Conservation (phyloP, 2,797 vertebrate genomes). For the Typhlichthys eigenmanni region DNA sequence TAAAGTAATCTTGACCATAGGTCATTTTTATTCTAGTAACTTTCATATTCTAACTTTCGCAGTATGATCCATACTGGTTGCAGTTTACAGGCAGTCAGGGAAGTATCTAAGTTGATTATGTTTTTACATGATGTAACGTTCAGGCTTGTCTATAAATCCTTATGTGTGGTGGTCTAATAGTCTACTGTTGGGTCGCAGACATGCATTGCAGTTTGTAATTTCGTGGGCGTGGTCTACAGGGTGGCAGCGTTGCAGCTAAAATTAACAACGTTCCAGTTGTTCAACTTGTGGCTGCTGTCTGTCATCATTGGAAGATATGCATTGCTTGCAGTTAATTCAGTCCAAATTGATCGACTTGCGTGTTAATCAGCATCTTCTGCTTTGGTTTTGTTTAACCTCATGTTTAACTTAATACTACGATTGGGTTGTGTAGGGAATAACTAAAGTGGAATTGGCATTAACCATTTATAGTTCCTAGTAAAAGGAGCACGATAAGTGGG, state of each 20-base stretch:
- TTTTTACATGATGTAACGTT: too few species aligned
- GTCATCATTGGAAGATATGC: conserved; percentile 38
- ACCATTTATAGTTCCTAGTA: conserved; percentile 77
- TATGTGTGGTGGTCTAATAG: too few species aligned
- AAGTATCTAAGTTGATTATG: too few species aligned
- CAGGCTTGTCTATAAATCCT: too few species aligned
- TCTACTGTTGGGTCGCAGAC: too few species aligned
- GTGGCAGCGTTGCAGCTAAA: conserved; percentile 56
- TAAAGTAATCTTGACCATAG: too few species aligned
- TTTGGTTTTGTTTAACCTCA: neutral
- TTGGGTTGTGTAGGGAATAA: neutral
- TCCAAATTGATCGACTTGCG: neutral
- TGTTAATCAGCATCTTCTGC: neutral
- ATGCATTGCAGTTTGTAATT: neutral
- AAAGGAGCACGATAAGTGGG: conserved; percentile 57
- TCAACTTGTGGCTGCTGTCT: conserved; percentile 58
- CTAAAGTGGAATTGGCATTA: conserved; percentile 27
- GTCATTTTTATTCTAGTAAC: too few species aligned
- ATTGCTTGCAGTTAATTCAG: neutral
- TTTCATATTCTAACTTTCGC: too few species aligned
- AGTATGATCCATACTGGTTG: too few species aligned
- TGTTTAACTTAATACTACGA: neutral
- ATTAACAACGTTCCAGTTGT: conserved; percentile 63
- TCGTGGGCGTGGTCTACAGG: conserved; percentile 23
- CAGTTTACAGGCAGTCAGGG: too few species aligned